These are phyloP conservation scores for Phragmatobia fuliginosa DNA, from an alignment of 2,888 invertebrate genomes.

Conservation along the genomic window DNA sequence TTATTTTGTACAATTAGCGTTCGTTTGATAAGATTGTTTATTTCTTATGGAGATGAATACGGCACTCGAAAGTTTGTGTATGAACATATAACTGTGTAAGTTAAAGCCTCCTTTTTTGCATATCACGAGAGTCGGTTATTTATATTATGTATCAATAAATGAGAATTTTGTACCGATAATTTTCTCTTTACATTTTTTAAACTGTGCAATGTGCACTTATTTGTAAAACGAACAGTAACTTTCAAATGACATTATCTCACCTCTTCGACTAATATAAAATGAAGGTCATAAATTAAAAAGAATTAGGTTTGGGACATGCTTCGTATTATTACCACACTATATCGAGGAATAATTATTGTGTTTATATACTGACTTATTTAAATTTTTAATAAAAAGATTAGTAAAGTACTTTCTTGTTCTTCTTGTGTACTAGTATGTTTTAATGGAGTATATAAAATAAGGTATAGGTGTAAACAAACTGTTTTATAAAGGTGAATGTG, in stretches of 20 bases:
- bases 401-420: background rate
- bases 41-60: background rate
- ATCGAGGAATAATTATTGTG: conserved; percentile 13
- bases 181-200: too few relatives aligned
- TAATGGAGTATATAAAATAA: background rate
- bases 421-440: too few relatives aligned
- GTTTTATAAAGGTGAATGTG: conserved; percentile 33
- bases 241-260: conserved; percentile 31
- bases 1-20: too few relatives aligned
- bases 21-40: too few relatives aligned
- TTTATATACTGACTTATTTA: conserved; percentile 5
- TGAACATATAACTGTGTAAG: background rate
- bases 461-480: conserved; percentile 28
- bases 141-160: background rate
- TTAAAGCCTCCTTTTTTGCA: too few relatives aligned
- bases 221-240: background rate
- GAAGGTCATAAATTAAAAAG: conserved; percentile 39
- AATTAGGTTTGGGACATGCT: conserved; percentile 45
- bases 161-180: background rate
- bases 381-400: conserved; percentile 1
- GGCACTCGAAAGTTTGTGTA: background rate
- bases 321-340: conserved; percentile 22
- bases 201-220: too few relatives aligned
- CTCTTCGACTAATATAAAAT: conserved; percentile 32
- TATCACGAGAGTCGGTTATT: too few relatives aligned